Base-by-base conservation (phyloP, 2,797 vertebrate genomes). In the Hemibagrus guttatus region DNA sequence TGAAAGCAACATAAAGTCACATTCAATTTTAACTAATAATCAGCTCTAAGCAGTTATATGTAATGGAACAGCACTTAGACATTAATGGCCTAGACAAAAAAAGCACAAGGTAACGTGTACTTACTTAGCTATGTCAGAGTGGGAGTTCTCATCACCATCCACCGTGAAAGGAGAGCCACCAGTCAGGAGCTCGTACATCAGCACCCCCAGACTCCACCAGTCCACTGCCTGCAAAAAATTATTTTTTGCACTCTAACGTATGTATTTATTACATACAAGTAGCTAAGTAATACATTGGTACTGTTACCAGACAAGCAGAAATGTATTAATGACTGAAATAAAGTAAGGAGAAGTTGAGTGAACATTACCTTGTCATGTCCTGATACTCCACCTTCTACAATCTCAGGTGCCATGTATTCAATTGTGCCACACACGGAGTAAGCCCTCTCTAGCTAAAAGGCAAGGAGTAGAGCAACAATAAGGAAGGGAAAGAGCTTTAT, bases 351-450 rank as follows among this genome's bases (percentile, higher is more conserved):
- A 31, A 56, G 61, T 75, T 69, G 86, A 81, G 23, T 6, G 61
- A 83, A 92, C 84, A 90, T 83, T 94, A 99, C 98, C 97, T 98
- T 99, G 94, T 99, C 97, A 81, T 99, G 98, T 89, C 98, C 98
- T 1, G 96, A 93, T 88, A 97, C 97, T 89, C 98, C 98, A 49
- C 98, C 98, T 93, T 95, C 96, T 87, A 99, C 97, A 86, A 99
- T 99, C 95, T 99, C 98, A 85, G 98, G 98, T 88, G 98, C 98
- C 98, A 99, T 99, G 88, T 99, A 99, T 90, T 99, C 98, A 90
- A 99, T 97, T 28, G 98, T 99, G 85, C 98, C 98, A 90, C 98
- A 99, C 84, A 99, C 96, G 12, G 98, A 99, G 94, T 97, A 99
- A 2, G 98, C 96, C 92, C 98, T 95, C 92, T 99, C 98, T 31